These are phyloP conservation scores for Hepsetus odoe DNA, from an alignment of 2,113 vertebrate genomes.

Conservation along the genomic window DNA sequence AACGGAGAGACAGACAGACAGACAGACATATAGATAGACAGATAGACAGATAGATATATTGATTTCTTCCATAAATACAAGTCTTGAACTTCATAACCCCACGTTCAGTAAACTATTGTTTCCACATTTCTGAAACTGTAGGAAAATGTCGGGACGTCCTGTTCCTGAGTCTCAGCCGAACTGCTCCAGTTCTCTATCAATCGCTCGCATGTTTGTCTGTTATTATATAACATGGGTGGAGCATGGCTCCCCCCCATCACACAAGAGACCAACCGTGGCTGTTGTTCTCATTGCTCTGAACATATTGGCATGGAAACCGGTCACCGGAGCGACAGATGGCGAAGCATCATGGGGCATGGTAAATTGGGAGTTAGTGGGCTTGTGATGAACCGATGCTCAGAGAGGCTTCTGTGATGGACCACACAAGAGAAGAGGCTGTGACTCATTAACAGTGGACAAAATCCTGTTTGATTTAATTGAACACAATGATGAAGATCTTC, in stretches of 20 bases:
- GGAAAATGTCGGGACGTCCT: too few relatives aligned
- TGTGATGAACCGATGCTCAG: slow-evolving; percentile 59
- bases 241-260: background rate
- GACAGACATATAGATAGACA: too few relatives aligned
- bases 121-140: too few relatives aligned
- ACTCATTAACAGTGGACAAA: background rate
- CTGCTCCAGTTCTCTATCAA: too few relatives aligned
- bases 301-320: slow-evolving; percentile 71
- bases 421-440: slow-evolving; percentile 15
- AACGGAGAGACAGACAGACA: too few relatives aligned
- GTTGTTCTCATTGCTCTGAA: slow-evolving; percentile 73
- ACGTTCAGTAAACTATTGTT: too few relatives aligned
- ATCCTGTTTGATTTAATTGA: slow-evolving; percentile 16
- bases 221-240: slow-evolving; percentile 38
- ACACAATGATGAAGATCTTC: slow-evolving; percentile 4
- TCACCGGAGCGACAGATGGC: slow-evolving; percentile 78
- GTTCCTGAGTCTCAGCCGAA: too few relatives aligned
- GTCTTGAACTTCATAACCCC: too few relatives aligned
- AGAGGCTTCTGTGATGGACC: slow-evolving; percentile 50
- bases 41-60: too few relatives aligned
- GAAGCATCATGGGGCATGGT: slow-evolving; percentile 77
- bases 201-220: background rate
- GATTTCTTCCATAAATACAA: too few relatives aligned
- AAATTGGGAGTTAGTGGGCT: slow-evolving; percentile 67
- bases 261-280: slow-evolving; percentile 29